Base-by-base conservation (phyloP, 1,140 invertebrate genomes). In the Drosophila sucinea region DNA sequence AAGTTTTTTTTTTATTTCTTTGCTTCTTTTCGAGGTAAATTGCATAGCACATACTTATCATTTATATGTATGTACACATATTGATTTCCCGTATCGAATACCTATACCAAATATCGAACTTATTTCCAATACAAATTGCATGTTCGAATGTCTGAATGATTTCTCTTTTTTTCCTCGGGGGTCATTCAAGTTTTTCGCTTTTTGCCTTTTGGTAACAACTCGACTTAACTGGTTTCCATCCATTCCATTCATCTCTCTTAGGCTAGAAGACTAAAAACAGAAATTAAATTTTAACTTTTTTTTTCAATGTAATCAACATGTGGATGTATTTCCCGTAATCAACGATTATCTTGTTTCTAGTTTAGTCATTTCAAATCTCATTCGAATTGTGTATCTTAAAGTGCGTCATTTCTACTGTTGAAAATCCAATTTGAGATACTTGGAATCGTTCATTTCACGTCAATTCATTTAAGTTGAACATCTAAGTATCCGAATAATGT, bases 91-190 rank as follows among this genome's bases (percentile, higher is more conserved):
- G 78, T 70, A 56, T 57, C n/a, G 56, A 73, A 77, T 81, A 55
- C 67, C 77, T 76, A 73, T 61, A 67, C 73, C 79, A 81, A 81
- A 81, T 25, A 56, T 29, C n/a, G 10, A 27, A 54, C 44, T 51
- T 25, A 54, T 51, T 23, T 63, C 41, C 17, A 47, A 78, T 78
- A 70, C 44, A 51, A 51, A 51, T 51, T 51, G 44, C 44, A 51
- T 51, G 44, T 51, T 51, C 25, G 44, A 23, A 51, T 51, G 44
- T 51, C 23, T 51, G 44, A 51, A 51, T 51, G 44, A 51, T 51
- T 51, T 51, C 44, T 51, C 44, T 51, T 51, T 7, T 51, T 51
- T 51, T 51, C 44, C 44, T 51, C 25, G 44, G 44, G 44, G 44
- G 44, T 51, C 44, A 51, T 27, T 51, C 44, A n/a, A 51, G 44